A percentile compares a stretch with the other conserved stretches of the same genome.
Conservation (phyloP, 2,113 vertebrate species). For the Heliornis fulica region DNA sequence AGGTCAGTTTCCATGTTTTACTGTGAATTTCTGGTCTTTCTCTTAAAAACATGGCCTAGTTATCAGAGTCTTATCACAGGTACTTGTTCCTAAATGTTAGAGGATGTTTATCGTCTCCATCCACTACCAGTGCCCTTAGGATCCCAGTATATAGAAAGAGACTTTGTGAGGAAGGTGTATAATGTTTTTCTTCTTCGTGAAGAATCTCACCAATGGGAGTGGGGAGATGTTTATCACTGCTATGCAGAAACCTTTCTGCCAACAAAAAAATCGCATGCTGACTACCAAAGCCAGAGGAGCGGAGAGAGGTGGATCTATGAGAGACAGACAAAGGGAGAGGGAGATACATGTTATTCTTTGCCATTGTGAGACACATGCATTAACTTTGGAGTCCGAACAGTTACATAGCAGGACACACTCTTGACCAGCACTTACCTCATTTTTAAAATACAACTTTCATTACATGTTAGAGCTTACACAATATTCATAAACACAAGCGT, state of each 20-base stretch:
- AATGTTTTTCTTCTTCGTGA: neutral
- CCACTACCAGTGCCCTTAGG: neutral
- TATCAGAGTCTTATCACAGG: neutral
- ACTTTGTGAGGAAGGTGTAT: neutral
- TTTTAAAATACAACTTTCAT: constrained; percentile 65
- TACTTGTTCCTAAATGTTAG: neutral
- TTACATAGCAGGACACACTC: constrained; percentile 38
- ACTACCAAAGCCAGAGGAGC: neutral
- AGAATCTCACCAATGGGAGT: neutral
- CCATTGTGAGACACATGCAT: neutral
- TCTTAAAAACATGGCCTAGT: neutral
- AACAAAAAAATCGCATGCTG: neutral
- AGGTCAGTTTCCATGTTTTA: constrained; percentile 13
- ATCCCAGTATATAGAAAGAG: neutral
- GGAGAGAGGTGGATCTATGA: neutral
- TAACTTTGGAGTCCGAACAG: constrained; percentile 7
- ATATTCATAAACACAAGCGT: constrained; percentile 68
- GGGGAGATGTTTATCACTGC: neutral
- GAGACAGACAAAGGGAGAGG: neutral
- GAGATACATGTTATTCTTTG: neutral
- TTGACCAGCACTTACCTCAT: constrained; percentile 18
- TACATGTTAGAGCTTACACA: constrained; percentile 55
- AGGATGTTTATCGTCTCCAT: neutral
- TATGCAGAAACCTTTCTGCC: neutral
- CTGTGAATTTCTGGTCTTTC: neutral